A percentile compares a stretch with the other conserved stretches of the same genome.
phyloP scores from a whole-genome alignment of 2,888 invertebrate genomes.

The Lepeophtheirus nordmannii region DNA sequence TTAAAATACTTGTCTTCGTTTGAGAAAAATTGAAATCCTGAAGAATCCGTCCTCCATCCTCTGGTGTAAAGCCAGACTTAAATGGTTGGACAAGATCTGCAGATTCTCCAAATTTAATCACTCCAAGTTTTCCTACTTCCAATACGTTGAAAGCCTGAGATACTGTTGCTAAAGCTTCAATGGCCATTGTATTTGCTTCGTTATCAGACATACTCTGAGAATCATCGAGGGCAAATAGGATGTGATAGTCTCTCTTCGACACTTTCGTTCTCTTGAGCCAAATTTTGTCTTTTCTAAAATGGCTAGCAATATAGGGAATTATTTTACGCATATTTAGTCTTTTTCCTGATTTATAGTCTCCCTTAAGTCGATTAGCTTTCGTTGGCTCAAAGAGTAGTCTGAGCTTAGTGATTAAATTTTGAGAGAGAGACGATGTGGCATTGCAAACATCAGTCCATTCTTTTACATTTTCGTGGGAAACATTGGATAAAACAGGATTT shows the following conservation, averaged over 20 bases:
- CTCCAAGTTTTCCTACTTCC: constrained; percentile 81
- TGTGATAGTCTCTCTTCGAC: constrained; percentile 86
- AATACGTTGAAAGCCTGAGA: constrained; percentile 70
- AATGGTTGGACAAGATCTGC: constrained; percentile 65
- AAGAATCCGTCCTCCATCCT: constrained; percentile 8
- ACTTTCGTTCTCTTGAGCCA: constrained; percentile 92
- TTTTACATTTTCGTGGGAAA: background rate
- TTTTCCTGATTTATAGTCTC: constrained; percentile 90
- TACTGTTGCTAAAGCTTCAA: constrained; percentile 83
- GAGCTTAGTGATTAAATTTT: constrained; percentile 80
- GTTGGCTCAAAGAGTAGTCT: constrained; percentile 89
- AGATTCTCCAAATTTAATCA: constrained; percentile 76
- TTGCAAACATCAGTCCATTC: background rate
- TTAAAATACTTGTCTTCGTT: constrained; percentile 68
- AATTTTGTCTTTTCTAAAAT: constrained; percentile 96
- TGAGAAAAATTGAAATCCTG: constrained; percentile 59
- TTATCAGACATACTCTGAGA: constrained; percentile 52
- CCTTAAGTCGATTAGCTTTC: constrained; percentile 71
- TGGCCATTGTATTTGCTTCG: constrained; percentile 55
- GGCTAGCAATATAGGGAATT: constrained; percentile 95
- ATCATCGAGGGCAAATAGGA: constrained; percentile 89
- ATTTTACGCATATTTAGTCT: constrained; percentile 94
- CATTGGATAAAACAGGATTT: background rate
- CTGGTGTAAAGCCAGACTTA: constrained; percentile 26
- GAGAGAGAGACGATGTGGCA: constrained; percentile 44